phyloP scores from a whole-genome alignment of 2,113 vertebrate genomes.

The Mellivora capensis region DNA sequence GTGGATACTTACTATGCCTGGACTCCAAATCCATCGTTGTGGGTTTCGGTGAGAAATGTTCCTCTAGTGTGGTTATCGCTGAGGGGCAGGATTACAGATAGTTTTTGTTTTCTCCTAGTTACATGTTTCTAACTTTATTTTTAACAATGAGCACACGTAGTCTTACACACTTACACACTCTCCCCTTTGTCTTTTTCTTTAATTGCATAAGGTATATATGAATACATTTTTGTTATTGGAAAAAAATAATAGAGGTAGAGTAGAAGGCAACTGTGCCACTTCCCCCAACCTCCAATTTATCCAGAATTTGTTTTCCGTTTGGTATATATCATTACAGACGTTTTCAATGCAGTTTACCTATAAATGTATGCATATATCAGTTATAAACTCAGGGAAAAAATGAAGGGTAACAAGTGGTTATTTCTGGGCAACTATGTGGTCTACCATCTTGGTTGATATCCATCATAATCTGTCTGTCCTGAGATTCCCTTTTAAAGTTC shows the following conservation, averaged over 20 bases:
- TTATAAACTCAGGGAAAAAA: neutral
- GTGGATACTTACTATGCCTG: neutral
- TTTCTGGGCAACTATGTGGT: neutral
- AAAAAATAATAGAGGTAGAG: neutral
- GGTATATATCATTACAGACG: neutral
- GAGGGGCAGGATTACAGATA: neutral
- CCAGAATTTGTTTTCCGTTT: neutral
- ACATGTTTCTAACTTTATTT: neutral
- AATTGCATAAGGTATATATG: neutral
- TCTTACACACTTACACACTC: neutral
- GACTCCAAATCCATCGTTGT: neutral
- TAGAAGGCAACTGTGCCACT: neutral
- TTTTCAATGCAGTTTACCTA: neutral
- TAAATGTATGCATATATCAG: neutral
- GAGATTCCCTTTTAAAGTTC: neutral
- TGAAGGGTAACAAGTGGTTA: neutral
- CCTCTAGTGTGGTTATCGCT: neutral
- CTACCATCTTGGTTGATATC: neutral
- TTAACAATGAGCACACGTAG: neutral
- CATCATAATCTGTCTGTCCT: neutral
- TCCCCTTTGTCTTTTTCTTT: neutral
- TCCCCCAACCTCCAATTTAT: neutral
- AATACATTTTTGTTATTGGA: neutral
- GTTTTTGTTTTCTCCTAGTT: neutral
- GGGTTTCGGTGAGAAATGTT: neutral